Conservation (phyloP, 2,888 invertebrate species). For the Heliconius ismenius region DNA sequence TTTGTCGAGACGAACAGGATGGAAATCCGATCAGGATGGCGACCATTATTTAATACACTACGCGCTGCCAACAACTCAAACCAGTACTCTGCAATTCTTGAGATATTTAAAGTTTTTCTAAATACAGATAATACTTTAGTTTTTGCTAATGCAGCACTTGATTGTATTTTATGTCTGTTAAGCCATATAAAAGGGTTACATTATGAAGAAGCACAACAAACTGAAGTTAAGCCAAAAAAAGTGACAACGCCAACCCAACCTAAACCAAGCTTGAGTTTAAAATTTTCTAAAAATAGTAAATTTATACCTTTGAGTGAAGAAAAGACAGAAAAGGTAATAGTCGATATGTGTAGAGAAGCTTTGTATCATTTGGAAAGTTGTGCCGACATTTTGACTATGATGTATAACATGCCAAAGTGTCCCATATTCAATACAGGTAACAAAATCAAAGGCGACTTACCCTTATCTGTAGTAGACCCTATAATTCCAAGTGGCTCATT, state of each 20-base stretch:
- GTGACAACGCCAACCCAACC: conserved; percentile 57
- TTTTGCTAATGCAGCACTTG: conserved; percentile 96
- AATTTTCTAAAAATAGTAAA: conserved; percentile 76
- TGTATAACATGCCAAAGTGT: conserved; percentile 97
- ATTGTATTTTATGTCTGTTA: conserved; percentile 94
- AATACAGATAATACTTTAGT: conserved; percentile 95
- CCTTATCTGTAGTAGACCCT: conserved; percentile 91
- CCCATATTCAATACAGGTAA: conserved; percentile 95
- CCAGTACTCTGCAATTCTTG: conserved; percentile 88
- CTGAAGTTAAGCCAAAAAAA: conserved; percentile 74
- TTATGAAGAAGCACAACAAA: conserved; percentile 76
- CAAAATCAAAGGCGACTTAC: conserved; percentile 88
- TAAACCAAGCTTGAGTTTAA: conserved; percentile 69
- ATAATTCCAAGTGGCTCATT: conserved; percentile 88
- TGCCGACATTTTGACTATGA: conserved; percentile 92
- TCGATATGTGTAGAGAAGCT: conserved; percentile 88
- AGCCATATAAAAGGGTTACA: conserved; percentile 88
- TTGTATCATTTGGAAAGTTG: conserved; percentile 93
- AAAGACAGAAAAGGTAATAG: conserved; percentile 75
- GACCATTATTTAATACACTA: conserved; percentile 96
- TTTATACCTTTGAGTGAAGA: conserved; percentile 75
- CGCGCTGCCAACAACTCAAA: conserved; percentile 91
- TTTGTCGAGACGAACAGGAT: conserved; percentile 96
- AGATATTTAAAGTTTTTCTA: conserved; percentile 96
- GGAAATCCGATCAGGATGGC: conserved; percentile 97